Percentiles rank a stretch among this genome's conserved stretches.
Evolutionary conservation across 53 echinoderm and acorn worm species (phyloP).

Genomic region (Luidia sarsii): DNA sequence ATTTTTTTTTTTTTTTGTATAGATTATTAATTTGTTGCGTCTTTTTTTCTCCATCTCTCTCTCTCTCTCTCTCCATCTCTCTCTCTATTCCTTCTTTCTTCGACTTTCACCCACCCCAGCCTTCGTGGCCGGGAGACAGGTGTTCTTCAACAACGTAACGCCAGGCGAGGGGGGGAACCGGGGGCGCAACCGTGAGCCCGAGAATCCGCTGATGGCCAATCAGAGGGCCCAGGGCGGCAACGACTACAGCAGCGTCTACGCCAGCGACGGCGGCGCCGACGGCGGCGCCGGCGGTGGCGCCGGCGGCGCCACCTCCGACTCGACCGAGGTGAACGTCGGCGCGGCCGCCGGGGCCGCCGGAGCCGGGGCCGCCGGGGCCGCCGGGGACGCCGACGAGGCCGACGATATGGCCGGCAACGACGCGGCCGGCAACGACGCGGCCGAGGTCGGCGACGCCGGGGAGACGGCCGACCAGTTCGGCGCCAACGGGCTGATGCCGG

Average conservation of each 20-base stretch:
- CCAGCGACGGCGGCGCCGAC: too few species aligned
- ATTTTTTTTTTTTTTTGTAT: too few species aligned
- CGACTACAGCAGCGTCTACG: too few species aligned
- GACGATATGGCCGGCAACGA: not conserved
- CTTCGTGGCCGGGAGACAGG: not conserved
- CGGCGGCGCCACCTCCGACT: not conserved
- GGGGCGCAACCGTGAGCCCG: not conserved
- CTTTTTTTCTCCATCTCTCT: too few species aligned
- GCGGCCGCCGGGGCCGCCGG: not conserved
- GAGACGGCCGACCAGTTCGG: not conserved
- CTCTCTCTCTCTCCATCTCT: too few species aligned
- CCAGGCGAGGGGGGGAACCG: not conserved
- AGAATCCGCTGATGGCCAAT: not conserved
- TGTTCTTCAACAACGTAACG: not conserved
- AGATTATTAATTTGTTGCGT: too few species aligned
- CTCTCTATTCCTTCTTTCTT: too few species aligned
- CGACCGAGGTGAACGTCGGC: not conserved
- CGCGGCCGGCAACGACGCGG: not conserved
- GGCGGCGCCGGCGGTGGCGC: slow-evolving; percentile 1
- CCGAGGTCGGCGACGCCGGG: not conserved
- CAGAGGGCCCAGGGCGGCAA: too few species aligned
- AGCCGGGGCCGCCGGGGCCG: not conserved
- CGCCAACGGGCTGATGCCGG: not conserved
- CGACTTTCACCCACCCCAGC: not conserved
- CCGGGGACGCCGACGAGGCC: not conserved